Evolutionary conservation across 2,797 vertebrate species (phyloP), one percentile per base, ranked within the genome.

Genomic region (Lutjanus argentimaculatus): DNA sequence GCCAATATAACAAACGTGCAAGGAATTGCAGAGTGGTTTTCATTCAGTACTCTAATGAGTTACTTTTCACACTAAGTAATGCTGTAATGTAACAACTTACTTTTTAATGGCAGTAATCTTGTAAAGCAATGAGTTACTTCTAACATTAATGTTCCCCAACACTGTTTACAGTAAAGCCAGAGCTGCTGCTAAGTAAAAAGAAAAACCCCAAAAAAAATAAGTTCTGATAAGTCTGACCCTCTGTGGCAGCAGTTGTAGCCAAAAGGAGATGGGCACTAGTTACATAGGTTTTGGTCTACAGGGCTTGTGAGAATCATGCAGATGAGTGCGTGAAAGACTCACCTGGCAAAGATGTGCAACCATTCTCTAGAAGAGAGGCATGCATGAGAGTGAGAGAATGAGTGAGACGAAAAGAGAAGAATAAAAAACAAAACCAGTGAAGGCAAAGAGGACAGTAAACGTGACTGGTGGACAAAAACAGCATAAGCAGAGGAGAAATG

Each of bases 351-450:
- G 98, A 93, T 99, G 97, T 88, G 96, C 96, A 97, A 98, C 97
- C 98, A 99, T 98, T 99, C 96, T 98, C 98, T 99, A 97, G 96
- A 95, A 96, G 97, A 98, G 96, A 98, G 92, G 97, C 98, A 98
- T 97, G 97, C 97, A 97, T 94, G 96, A 97, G 97, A 97, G 97
- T 96, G 96, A 96, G 96, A 97, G 96, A 94, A 96, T 96, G 96
- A 96, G 97, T 96, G 96, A 97, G 96, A 97, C 95, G 96, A 95
- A 95, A 58, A 74, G 66, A 91, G 94, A 95, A 84, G 78, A 83
- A 88, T 74, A 85, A 83, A 71, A 90, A 90, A 86, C 48, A 70
- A 90, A 91, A 87, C 48, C 85, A 89, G 83, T 90, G 85, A 88
- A 84, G 85, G 83, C 86, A 90, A 90, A 72, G 82, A 67, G 80